Evolutionary conservation across 2,888 invertebrate genomes (phyloP).

Genomic region (Drosophila aldrichi): DNA sequence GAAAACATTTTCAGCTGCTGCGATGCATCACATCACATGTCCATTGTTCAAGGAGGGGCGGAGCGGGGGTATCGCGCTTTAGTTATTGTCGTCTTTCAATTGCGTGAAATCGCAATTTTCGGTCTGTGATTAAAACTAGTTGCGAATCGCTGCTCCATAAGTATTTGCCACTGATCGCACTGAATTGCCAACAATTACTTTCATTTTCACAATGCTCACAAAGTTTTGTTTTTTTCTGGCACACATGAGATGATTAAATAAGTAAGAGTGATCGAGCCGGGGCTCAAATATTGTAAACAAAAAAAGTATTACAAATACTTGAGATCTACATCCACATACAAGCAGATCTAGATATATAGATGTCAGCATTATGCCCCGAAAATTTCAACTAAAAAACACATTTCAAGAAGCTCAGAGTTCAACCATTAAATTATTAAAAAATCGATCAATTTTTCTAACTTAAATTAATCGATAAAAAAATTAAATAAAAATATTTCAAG

Average conservation of each 20-base stretch:
- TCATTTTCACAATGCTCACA: constrained; percentile 5
- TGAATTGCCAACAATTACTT: constrained; percentile 1
- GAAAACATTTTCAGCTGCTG: constrained; percentile 19
- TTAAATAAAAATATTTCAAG: too few relatives aligned
- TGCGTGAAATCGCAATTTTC: constrained; percentile 55
- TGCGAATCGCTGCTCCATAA: constrained; percentile 57
- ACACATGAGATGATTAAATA: neutral
- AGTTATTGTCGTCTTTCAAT: constrained; percentile 68
- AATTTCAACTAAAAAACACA: too few relatives aligned
- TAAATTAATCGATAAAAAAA: too few relatives aligned
- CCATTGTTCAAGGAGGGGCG: neutral
- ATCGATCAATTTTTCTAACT: too few relatives aligned
- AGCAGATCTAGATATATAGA: too few relatives aligned
- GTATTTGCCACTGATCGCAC: neutral
- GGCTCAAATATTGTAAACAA: too few relatives aligned
- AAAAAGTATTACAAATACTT: too few relatives aligned
- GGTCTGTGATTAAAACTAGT: constrained; percentile 54
- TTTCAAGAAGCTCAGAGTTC: too few relatives aligned
- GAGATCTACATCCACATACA: too few relatives aligned
- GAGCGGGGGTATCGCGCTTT: constrained; percentile 24
- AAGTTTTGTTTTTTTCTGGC: neutral
- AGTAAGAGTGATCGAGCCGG: too few relatives aligned
- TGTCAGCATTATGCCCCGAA: too few relatives aligned
- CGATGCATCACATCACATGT: constrained; percentile 65
- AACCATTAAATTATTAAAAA: too few relatives aligned